phyloP scores from a whole-genome alignment of 2,888 invertebrate species.

The Eurytoma californica region DNA sequence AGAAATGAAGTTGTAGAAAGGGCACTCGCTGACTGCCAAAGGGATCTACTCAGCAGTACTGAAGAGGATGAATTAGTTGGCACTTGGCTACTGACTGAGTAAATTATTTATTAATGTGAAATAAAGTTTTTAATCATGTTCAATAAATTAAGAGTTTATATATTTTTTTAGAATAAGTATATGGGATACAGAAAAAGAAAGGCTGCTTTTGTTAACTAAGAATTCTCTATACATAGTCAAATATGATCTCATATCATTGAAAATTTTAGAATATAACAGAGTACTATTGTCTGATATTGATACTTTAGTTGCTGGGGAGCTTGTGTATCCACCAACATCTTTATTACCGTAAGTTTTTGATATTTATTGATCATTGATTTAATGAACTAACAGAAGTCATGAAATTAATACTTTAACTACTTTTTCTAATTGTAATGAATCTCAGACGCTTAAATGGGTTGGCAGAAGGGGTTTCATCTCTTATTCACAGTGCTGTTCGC shows the following conservation, averaged over 20 bases:
- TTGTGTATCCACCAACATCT: slow-evolving; percentile 88
- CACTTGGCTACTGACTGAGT: slow-evolving; percentile 90
- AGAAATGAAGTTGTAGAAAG: slow-evolving; percentile 84
- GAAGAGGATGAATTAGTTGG: slow-evolving; percentile 84
- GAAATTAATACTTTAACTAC: slow-evolving; percentile 10
- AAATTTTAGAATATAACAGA: slow-evolving; percentile 83
- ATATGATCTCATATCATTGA: slow-evolving; percentile 90
- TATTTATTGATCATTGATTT: slow-evolving; percentile 7
- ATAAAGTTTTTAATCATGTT: neutral
- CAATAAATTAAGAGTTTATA: neutral
- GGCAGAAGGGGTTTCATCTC: slow-evolving; percentile 82
- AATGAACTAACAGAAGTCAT: slow-evolving; percentile 5
- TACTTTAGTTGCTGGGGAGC: slow-evolving; percentile 84
- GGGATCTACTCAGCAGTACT: slow-evolving; percentile 80
- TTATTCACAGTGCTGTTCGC: slow-evolving; percentile 83
- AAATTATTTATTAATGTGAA: slow-evolving; percentile 4
- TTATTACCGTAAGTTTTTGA: slow-evolving; percentile 86
- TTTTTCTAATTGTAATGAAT: slow-evolving; percentile 47
- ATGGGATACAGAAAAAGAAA: slow-evolving; percentile 91
- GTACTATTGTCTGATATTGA: slow-evolving; percentile 83
- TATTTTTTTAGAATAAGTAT: slow-evolving; percentile 83
- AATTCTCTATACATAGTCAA: slow-evolving; percentile 84
- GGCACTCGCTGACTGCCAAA: slow-evolving; percentile 84
- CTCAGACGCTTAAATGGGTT: slow-evolving; percentile 83
- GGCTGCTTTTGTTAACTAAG: slow-evolving; percentile 85